Percentiles rank a stretch among this genome's conserved stretches.
These are phyloP conservation scores for Holothuria glaberrima DNA, from an alignment of 35 echinoderm and acorn worm genomes.

Conservation along the genomic window DNA sequence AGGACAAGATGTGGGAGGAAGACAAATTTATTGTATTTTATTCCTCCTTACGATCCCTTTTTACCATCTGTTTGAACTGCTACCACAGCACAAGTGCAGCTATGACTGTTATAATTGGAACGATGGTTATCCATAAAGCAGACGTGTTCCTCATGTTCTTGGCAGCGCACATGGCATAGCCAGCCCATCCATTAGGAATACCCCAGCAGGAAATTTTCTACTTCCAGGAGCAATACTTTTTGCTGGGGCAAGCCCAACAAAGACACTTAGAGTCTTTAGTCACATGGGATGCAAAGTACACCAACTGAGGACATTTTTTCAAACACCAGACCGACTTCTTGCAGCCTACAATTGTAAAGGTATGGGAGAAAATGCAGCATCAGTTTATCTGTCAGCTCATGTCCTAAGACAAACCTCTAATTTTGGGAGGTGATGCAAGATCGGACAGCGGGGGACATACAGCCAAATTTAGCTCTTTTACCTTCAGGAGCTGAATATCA, in stretches of 20 bases:
- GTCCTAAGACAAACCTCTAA: background rate
- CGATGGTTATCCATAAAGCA: conserved; percentile 22
- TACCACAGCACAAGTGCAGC: background rate
- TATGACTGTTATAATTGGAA: conserved; percentile 18
- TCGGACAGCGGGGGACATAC: conserved; percentile 42
- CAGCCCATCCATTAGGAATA: conserved; percentile 59
- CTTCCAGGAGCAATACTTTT: conserved; percentile 65
- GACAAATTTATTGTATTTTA: conserved; percentile 65
- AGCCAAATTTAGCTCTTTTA: conserved; percentile 38
- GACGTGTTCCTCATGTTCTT: conserved; percentile 28
- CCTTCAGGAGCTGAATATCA: conserved; percentile 20
- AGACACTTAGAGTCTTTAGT: conserved; percentile 43
- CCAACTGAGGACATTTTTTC: background rate
- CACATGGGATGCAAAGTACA: background rate
- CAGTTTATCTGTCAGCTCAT: background rate
- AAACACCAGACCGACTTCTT: conserved; percentile 2
- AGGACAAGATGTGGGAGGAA: conserved; percentile 11
- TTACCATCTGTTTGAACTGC: conserved; percentile 54
- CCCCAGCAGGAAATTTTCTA: conserved; percentile 75
- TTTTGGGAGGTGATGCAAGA: conserved; percentile 32
- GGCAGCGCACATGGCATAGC: conserved; percentile 47
- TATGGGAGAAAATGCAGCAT: conserved; percentile 4
- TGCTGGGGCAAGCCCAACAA: conserved; percentile 52
- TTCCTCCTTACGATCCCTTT: conserved; percentile 24
- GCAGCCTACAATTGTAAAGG: conserved; percentile 8